phyloP scores from a whole-genome alignment of 2,113 vertebrate genomes.

The Orthonyx spaldingii region DNA sequence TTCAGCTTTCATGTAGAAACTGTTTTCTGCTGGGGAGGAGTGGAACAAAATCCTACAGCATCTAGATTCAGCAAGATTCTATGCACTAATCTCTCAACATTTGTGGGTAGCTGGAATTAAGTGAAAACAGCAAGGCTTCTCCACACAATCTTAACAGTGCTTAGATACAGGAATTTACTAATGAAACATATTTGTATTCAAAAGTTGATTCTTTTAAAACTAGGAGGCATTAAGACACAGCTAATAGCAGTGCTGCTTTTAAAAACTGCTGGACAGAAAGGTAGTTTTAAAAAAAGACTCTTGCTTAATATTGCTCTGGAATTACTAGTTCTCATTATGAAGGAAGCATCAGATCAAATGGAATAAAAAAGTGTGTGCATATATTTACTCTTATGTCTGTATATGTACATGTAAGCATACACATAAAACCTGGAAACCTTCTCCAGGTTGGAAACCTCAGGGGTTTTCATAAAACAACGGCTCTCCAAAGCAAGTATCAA shows the following conservation, averaged over 20 bases:
- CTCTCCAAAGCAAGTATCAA: background rate
- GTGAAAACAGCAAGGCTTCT: background rate
- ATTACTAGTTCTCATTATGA: background rate
- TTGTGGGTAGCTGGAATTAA: background rate
- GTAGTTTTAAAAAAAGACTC: background rate
- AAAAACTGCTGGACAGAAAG: background rate
- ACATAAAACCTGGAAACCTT: background rate
- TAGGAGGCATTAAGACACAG: background rate
- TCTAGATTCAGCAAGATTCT: background rate
- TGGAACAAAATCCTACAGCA: background rate
- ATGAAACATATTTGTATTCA: background rate
- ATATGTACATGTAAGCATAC: accelerated
- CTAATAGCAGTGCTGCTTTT: background rate
- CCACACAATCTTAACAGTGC: background rate
- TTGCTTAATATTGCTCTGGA: background rate
- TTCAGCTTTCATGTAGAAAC: background rate
- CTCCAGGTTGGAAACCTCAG: background rate
- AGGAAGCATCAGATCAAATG: background rate
- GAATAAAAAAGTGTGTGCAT: background rate
- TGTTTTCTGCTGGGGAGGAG: background rate
- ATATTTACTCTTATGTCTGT: background rate
- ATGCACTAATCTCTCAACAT: background rate
- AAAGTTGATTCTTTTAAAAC: background rate
- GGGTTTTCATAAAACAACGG: background rate
- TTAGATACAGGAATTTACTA: background rate